Conservation (phyloP, 2,797 vertebrate species). For the Acrossocheilus wenchowensis region DNA sequence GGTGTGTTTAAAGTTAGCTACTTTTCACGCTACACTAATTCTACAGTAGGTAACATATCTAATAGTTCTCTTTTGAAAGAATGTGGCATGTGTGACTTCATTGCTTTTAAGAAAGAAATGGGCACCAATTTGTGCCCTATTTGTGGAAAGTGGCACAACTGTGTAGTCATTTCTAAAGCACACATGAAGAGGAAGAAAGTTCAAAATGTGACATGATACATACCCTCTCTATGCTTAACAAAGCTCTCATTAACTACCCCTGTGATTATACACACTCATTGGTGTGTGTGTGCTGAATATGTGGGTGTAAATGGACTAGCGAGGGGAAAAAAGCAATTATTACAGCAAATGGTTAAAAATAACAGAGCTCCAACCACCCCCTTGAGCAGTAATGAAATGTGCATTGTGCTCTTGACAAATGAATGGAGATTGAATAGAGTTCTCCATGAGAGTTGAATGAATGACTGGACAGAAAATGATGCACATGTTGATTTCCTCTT, state of each 20-base stretch:
- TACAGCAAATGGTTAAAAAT: slow-evolving; percentile 66
- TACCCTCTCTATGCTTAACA: neutral
- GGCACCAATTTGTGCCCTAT: neutral
- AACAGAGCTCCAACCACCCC: slow-evolving; percentile 42
- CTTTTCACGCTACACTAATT: neutral
- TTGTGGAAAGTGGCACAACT: neutral
- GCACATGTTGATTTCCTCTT: slow-evolving; percentile 8
- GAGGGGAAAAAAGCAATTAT: slow-evolving; percentile 61
- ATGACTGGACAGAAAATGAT: neutral
- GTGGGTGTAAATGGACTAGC: slow-evolving; percentile 68
- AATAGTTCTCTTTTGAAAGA: neutral
- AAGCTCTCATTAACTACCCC: slow-evolving; percentile 22
- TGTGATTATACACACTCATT: slow-evolving; percentile 54
- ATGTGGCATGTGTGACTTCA: no score
- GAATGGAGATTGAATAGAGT: slow-evolving; percentile 24
- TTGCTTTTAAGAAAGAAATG: neutral
- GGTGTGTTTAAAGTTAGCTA: neutral
- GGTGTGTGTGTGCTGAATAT: slow-evolving; percentile 62
- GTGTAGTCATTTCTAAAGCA: neutral
- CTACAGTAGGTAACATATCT: neutral
- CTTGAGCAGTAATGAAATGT: slow-evolving; percentile 59
- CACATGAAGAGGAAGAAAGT: neutral
- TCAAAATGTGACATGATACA: slow-evolving; percentile 26
- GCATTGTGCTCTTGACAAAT: slow-evolving; percentile 45
- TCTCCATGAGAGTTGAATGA: neutral